Conservation (phyloP, 2,888 invertebrate species). For the Chironomus riparius region DNA sequence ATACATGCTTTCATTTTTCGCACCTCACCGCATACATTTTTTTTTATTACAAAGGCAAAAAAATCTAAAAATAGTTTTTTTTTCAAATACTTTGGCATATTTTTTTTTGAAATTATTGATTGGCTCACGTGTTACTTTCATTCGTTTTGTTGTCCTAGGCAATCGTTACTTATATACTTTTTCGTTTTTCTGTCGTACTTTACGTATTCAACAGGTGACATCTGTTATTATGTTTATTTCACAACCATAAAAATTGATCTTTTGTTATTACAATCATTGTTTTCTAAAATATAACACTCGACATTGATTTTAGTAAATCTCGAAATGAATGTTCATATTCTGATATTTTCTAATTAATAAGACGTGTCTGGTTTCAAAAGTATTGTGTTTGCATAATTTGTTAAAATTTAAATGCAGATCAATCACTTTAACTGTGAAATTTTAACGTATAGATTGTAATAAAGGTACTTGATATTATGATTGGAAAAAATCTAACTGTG, state of each 20-base stretch:
- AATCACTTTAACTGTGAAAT: no score
- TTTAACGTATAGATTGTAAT: no score
- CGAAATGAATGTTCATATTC: no score
- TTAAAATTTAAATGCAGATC: no score
- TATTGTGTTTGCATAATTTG: no score
- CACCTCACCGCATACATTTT: neutral
- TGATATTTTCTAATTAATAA: no score
- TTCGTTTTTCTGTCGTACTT: neutral
- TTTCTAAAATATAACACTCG: no score
- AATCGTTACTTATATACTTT: neutral
- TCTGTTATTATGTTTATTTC: neutral
- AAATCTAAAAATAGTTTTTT: neutral
- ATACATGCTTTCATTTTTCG: no score
- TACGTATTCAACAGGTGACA: neutral
- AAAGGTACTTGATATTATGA: no score
- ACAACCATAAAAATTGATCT: slow-evolving; percentile 3
- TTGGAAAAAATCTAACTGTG: no score
- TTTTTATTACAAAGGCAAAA: neutral
- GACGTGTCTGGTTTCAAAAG: no score
- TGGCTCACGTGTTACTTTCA: slow-evolving; percentile 4
- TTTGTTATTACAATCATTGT: neutral
- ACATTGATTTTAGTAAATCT: no score
- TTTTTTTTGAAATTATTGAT: neutral
- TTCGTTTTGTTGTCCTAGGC: neutral
- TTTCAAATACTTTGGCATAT: neutral